These are phyloP conservation scores for Pollenia labialis DNA, from an alignment of 2,888 invertebrate species.

Conservation along the genomic window DNA sequence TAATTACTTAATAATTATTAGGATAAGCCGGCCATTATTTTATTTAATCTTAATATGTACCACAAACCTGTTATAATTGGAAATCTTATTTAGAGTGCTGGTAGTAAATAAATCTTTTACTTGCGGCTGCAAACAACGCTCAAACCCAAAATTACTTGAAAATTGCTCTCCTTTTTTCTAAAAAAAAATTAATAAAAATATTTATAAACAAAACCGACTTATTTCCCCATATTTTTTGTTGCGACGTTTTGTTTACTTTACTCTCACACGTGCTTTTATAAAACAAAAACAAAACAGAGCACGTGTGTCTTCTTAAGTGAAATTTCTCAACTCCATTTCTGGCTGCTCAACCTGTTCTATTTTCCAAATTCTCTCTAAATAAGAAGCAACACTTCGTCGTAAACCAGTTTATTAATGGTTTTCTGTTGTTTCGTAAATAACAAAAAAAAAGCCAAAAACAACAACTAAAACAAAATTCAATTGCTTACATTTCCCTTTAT, in stretches of 20 bases:
- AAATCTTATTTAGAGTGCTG: no score
- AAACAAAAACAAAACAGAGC: slow-evolving; percentile 10
- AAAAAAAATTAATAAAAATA: not conserved
- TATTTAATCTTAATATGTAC: no score
- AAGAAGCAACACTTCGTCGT: slow-evolving; percentile 1
- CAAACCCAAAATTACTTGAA: no score
- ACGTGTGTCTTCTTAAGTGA: slow-evolving; percentile 7
- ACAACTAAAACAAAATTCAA: slow-evolving; percentile 59
- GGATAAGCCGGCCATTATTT: no score
- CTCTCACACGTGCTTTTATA: slow-evolving; percentile 29
- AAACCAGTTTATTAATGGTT: not conserved
- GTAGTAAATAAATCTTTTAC: no score
- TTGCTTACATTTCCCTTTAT: slow-evolving; percentile 46
- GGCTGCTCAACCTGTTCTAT: not conserved
- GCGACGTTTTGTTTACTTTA: not conserved
- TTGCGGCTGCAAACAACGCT: not conserved
- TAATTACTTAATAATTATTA: no score
- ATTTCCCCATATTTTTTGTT: not conserved
- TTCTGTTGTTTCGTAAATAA: not conserved
- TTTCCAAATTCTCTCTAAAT: not conserved
- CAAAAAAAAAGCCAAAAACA: slow-evolving; percentile 31
- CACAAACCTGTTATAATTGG: no score
- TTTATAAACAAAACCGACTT: not conserved
- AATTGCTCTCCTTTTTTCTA: not conserved
- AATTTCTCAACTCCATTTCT: not conserved